Conservation (phyloP, 35 echinoderm and acorn worm genomes). For the Heliocidaris erythrogramma region DNA sequence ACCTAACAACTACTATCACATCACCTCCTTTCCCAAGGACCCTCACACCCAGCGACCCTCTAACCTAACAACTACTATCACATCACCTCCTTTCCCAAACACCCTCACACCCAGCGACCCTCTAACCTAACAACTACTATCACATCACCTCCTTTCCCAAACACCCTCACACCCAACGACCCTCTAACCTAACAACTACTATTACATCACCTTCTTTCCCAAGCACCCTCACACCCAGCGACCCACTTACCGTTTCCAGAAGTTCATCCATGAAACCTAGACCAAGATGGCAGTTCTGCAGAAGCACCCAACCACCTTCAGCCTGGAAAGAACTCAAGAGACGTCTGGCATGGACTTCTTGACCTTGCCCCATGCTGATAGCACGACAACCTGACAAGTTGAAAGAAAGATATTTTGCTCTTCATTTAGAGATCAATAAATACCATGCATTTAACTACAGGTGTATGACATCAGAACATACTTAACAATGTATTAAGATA, state of each 20-base stretch:
- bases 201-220: too few species aligned
- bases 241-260: constrained; percentile 79
- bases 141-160: too few species aligned
- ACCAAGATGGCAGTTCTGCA: constrained; percentile 99
- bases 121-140: constrained; percentile 46
- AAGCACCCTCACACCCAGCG: too few species aligned
- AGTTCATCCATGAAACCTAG: constrained; percentile 96
- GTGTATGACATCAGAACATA: too few species aligned
- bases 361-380: constrained; percentile 98
- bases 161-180: too few species aligned
- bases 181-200: too few species aligned
- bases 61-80: constrained; percentile 29
- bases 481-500: too few species aligned
- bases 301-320: constrained; percentile 92
- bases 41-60: not conserved
- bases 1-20: too few species aligned
- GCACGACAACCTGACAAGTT: constrained; percentile 70
- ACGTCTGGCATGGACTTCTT: constrained; percentile 89
- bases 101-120: too few species aligned
- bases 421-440: not conserved
- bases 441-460: not conserved
- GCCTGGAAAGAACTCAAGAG: constrained; percentile 74
- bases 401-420: not conserved
- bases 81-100: too few species aligned
- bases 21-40: too few species aligned